Evolutionary conservation across 2,113 vertebrate species (phyloP).

Genomic region (Paramormyrops kingsleyae): DNA sequence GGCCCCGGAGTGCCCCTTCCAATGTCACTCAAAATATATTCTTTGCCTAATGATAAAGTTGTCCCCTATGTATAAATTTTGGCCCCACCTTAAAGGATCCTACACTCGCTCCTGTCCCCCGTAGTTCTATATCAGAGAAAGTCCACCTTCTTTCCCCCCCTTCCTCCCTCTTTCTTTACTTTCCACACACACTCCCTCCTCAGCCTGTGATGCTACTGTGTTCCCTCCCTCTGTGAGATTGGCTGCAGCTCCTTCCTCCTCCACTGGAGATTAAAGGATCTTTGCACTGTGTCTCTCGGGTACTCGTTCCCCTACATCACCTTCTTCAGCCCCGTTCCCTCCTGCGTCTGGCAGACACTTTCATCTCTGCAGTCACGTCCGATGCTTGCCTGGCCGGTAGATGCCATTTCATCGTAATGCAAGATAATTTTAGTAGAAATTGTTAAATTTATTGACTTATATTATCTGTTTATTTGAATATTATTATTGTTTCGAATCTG

Average conservation of each 20-base stretch:
- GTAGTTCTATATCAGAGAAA: neutral
- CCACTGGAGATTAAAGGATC: slow-evolving; percentile 1
- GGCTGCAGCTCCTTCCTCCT: neutral
- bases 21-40: neutral
- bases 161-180: neutral
- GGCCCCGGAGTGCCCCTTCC: neutral
- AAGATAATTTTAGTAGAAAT: neutral
- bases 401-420: neutral
- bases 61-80: neutral
- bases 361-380: slow-evolving; percentile 8
- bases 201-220: neutral
- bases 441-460: neutral
- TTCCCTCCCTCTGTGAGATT: neutral
- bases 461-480: neutral
- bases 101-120: neutral
- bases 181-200: neutral
- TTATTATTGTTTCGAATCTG: neutral
- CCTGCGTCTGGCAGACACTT: neutral
- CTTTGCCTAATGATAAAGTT: neutral
- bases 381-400: neutral
- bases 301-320: neutral
- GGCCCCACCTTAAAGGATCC: neutral
- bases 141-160: neutral
- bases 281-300: neutral
- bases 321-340: neutral